phyloP scores from a whole-genome alignment of 2,113 vertebrate species.

The Otocyon megalotis region DNA sequence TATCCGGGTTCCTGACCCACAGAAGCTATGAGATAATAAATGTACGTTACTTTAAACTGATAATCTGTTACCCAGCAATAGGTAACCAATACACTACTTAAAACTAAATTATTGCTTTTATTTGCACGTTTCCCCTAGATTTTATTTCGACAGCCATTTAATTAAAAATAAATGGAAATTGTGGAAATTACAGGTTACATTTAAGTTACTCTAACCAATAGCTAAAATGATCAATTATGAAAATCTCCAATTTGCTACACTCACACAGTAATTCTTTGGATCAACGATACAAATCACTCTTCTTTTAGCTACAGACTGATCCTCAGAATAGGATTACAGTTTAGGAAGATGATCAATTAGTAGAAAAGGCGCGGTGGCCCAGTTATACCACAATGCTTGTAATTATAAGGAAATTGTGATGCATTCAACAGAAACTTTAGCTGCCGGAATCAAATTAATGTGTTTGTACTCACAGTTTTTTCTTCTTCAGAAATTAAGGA shows the following conservation, averaged over 20 bases:
- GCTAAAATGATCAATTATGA: constrained; percentile 67
- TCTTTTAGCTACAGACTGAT: constrained; percentile 49
- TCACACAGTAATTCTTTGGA: constrained; percentile 42
- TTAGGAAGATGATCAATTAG: constrained; percentile 57
- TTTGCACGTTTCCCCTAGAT: constrained; percentile 47
- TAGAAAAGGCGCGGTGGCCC: constrained; percentile 55
- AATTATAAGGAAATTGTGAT: constrained; percentile 62
- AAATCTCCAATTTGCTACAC: constrained; percentile 52
- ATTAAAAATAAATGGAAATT: constrained; percentile 74
- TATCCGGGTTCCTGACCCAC: not conserved
- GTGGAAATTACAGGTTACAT: constrained; percentile 63
- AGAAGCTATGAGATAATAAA: constrained; percentile 3
- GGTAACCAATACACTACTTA: constrained; percentile 38
- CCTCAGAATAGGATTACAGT: constrained; percentile 63
- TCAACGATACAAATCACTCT: constrained; percentile 46
- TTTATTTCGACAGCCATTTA: constrained; percentile 67
- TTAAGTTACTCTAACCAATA: constrained; percentile 67
- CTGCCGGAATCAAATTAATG: constrained; percentile 67
- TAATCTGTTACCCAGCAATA: constrained; percentile 54
- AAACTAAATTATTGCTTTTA: constrained; percentile 66
- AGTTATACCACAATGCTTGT: constrained; percentile 1
- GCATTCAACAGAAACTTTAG: constrained; percentile 68
- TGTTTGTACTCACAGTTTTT: constrained; percentile 52
- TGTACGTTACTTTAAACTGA: not conserved
- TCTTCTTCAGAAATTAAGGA: constrained; percentile 62